Evolutionary conservation across 2,113 vertebrate genomes (phyloP).

Genomic region (Lepisosteus osseus): DNA sequence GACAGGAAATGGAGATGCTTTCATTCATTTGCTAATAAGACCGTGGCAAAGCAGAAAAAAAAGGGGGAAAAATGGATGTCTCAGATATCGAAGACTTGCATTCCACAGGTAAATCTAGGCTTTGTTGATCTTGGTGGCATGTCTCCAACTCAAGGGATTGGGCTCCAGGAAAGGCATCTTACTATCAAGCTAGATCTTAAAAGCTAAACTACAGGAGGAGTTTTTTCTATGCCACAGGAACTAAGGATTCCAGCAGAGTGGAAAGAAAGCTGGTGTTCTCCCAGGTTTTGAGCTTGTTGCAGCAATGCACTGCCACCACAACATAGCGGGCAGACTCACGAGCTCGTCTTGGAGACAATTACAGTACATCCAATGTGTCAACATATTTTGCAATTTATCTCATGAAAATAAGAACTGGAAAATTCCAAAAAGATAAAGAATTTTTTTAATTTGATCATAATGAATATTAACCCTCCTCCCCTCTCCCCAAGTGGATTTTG

Average conservation of each 20-base stretch:
- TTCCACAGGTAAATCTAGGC: conserved; percentile 41
- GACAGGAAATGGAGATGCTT: conserved; percentile 50
- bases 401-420: too few relatives aligned
- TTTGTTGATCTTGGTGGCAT: conserved; percentile 35
- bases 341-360: too few relatives aligned
- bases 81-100: conserved; percentile 30
- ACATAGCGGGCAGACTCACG: too few relatives aligned
- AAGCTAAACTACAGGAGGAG: background rate
- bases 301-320: too few relatives aligned
- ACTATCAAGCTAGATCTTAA: conserved; percentile 1
- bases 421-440: too few relatives aligned
- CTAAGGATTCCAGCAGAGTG: conserved; percentile 7
- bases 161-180: background rate
- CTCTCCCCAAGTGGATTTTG: too few relatives aligned
- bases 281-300: too few relatives aligned
- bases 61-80: conserved; percentile 13
- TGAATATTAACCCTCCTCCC: too few relatives aligned
- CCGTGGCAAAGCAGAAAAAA: conserved; percentile 23
- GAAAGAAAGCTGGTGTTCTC: background rate
- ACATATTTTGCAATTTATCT: too few relatives aligned
- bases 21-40: conserved; percentile 52
- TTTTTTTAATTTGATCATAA: too few relatives aligned
- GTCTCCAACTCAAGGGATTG: conserved; percentile 28
- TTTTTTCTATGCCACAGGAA: background rate
- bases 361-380: too few relatives aligned